Evolutionary conservation across 2,113 vertebrate genomes (phyloP).

Genomic region (Herpetotheres cachinnans): DNA sequence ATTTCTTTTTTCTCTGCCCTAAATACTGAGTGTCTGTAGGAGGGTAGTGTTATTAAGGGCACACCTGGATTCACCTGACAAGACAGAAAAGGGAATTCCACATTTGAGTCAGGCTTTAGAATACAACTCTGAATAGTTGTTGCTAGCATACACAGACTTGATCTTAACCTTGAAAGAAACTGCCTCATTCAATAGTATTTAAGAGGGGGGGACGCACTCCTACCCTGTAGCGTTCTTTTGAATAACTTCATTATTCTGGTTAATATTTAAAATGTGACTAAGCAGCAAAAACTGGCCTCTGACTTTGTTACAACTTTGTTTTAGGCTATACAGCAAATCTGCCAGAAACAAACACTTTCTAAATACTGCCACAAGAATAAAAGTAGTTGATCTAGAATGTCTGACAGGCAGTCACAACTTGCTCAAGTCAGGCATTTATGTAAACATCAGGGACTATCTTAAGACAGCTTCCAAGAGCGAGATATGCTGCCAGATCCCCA

Average conservation of each 20-base stretch:
- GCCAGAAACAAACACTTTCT: background rate
- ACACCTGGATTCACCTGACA: background rate
- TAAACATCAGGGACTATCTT: background rate
- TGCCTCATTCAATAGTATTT: background rate
- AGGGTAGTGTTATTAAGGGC: background rate
- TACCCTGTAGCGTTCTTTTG: background rate
- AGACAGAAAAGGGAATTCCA: background rate
- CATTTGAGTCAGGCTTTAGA: background rate
- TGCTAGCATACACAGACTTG: background rate
- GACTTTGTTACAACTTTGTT: background rate
- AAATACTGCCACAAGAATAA: background rate
- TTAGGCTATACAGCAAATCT: background rate
- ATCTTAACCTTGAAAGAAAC: background rate
- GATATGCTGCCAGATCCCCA: background rate
- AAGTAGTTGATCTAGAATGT: background rate
- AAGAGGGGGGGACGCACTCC: rapidly evolving
- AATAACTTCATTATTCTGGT: background rate
- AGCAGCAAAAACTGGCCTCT: background rate
- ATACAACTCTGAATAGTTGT: background rate
- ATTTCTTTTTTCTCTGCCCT: background rate
- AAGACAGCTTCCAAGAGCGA: background rate
- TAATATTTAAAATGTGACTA: background rate
- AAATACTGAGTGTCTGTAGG: rapidly evolving
- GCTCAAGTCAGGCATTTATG: background rate
- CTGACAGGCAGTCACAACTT: background rate